phyloP scores from a whole-genome alignment of 2,888 invertebrate genomes.

The Philonicus albiceps region DNA sequence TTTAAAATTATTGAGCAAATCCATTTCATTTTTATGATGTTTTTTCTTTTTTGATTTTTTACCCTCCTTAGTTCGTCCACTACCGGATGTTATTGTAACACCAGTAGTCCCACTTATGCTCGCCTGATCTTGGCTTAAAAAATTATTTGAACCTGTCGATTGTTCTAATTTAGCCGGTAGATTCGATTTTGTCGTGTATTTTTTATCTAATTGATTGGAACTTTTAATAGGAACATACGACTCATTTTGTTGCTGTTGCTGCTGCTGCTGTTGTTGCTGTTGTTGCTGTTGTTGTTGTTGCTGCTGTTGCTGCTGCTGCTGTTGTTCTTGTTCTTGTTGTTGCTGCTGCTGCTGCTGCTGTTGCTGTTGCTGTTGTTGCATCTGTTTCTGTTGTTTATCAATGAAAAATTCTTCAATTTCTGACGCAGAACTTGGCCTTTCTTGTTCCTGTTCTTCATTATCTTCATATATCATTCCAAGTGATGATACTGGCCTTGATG shows the following conservation, averaged over 20 bases:
- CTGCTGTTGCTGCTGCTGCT: conserved; percentile 14
- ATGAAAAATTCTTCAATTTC: conserved; percentile 63
- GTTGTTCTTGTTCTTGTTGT: no score
- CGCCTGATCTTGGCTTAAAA: background rate
- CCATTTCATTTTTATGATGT: conserved; percentile 60
- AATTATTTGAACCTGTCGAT: background rate
- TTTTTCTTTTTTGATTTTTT: conserved; percentile 59
- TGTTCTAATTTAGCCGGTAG: background rate
- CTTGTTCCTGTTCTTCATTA: conserved; percentile 70
- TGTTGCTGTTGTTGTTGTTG: conserved; percentile 28
- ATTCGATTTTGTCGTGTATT: conserved; percentile 41
- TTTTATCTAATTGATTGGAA: conserved; percentile 34
- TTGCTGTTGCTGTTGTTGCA: conserved; percentile 1
- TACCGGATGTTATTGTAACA: background rate
- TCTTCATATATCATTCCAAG: conserved; percentile 89
- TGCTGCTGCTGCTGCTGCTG: background rate
- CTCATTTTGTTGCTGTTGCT: conserved; percentile 8
- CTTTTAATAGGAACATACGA: conserved; percentile 43
- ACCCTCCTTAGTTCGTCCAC: conserved; percentile 48
- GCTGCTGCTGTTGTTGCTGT: background rate
- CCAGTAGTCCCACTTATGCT: background rate
- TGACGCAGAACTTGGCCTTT: conserved; percentile 61
- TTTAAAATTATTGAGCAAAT: conserved; percentile 60
- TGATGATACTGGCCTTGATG: conserved; percentile 74
- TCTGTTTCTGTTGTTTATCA: conserved; percentile 41